These are phyloP conservation scores for Onthophagus sagittarius DNA, from an alignment of 2,888 invertebrate genomes.

Conservation along the genomic window DNA sequence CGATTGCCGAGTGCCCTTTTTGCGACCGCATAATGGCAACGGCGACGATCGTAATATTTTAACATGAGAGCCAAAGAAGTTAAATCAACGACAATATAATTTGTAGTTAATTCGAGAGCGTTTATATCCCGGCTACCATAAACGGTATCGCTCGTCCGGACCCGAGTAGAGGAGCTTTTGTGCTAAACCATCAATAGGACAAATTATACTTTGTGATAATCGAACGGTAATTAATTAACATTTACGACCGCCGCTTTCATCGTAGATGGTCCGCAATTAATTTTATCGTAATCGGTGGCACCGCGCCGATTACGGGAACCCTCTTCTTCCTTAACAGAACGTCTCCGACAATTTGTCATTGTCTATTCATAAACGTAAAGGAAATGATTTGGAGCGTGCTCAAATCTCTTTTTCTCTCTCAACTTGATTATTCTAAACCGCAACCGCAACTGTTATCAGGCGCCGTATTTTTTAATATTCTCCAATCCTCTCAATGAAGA, in stretches of 20 bases:
- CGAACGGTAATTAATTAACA: not conserved
- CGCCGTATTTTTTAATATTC: not conserved
- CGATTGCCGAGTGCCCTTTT: conserved; percentile 1
- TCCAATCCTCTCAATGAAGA: not conserved
- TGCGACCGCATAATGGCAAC: conserved; percentile 13
- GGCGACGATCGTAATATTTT: conserved; percentile 7
- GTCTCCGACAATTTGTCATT: not conserved
- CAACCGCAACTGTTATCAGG: not conserved
- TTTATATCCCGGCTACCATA: conserved; percentile 14
- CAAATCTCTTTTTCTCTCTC: not conserved
- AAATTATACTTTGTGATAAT: not conserved
- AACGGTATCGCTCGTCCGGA: conserved; percentile 9
- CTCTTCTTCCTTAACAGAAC: not conserved
- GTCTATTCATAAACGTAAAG: not conserved
- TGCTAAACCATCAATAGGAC: not conserved
- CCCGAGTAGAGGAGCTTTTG: not conserved
- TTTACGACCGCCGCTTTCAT: not conserved
- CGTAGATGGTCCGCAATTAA: not conserved
- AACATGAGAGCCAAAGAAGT: conserved; percentile 16
- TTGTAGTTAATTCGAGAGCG: conserved; percentile 15
- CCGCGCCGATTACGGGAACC: not conserved
- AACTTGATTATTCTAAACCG: not conserved
- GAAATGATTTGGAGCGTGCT: not conserved
- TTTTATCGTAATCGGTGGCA: not conserved
- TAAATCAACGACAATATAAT: conserved; percentile 20